Percentiles rank a stretch among this genome's conserved stretches.
Evolutionary conservation across 2,797 vertebrate genomes (phyloP).

Genomic region (Otolemur crassicaudatus): DNA sequence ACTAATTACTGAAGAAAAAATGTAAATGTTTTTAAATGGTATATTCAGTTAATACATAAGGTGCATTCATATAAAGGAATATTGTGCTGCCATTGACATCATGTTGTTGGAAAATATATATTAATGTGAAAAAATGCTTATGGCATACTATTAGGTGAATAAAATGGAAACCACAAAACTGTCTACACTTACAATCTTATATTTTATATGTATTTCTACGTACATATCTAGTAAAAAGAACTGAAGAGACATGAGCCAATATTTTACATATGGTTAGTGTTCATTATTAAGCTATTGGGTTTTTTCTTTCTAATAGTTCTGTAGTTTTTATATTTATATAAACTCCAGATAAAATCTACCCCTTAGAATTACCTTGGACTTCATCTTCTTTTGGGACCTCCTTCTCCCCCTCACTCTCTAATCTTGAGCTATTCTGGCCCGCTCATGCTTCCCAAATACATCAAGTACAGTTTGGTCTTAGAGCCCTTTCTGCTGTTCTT

Average conservation of each 20-base stretch:
- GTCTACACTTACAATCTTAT: background rate
- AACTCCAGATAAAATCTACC: slow-evolving; percentile 35
- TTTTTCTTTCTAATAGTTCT: background rate
- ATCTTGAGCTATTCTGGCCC: background rate
- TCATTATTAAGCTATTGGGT: background rate
- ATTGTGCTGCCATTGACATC: background rate
- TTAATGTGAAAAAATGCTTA: background rate
- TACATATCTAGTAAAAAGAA: background rate
- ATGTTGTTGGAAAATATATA: background rate
- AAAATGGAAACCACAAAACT: background rate
- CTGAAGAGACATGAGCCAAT: background rate
- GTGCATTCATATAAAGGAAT: background rate
- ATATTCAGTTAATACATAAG: background rate
- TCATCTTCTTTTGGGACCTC: background rate
- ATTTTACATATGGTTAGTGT: background rate
- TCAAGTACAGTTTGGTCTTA: background rate
- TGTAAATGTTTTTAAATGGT: background rate
- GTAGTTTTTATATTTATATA: slow-evolving; percentile 21
- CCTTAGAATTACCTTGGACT: background rate
- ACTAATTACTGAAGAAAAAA: background rate
- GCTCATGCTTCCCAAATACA: background rate
- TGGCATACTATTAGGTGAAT: background rate
- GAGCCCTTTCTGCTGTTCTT: background rate
- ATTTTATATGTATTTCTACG: background rate
- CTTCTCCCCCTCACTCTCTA: background rate